These are phyloP conservation scores for Xerus rutilus DNA, from an alignment of 2,797 vertebrate genomes.

Conservation along the genomic window DNA sequence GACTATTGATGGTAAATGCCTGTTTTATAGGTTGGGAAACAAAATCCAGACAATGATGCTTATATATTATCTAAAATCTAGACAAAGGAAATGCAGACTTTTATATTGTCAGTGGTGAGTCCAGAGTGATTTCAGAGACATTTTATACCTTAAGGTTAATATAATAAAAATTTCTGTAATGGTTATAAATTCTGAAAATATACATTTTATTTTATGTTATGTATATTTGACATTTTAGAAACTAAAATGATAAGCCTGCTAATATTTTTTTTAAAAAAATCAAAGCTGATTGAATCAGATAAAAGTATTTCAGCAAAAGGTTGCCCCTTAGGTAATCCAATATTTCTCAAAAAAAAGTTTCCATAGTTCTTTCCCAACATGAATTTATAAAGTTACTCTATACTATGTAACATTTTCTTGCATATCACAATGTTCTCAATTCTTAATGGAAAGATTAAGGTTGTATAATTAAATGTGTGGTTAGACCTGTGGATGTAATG, in stretches of 20 bases:
- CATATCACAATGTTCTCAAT: conserved; percentile 29
- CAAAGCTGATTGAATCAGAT: conserved; percentile 69
- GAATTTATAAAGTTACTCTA: conserved; percentile 36
- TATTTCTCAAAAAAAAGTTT: conserved; percentile 57
- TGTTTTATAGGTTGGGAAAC: not conserved
- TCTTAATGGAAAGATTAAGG: conserved; percentile 42
- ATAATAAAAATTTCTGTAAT: conserved; percentile 61
- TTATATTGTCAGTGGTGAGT: not conserved
- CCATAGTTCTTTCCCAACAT: conserved; percentile 48
- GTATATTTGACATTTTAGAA: conserved; percentile 77
- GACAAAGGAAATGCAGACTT: not conserved
- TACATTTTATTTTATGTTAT: conserved; percentile 66
- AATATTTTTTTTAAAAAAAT: not conserved
- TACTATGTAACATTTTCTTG: conserved; percentile 55
- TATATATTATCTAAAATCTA: not conserved
- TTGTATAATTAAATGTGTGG: not conserved
- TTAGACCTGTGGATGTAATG: not conserved
- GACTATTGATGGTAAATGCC: not conserved
- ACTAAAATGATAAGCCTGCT: conserved; percentile 57
- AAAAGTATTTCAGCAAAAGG: conserved; percentile 64
- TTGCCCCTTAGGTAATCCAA: conserved; percentile 46
- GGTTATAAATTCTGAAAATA: conserved; percentile 57
- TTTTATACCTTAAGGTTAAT: conserved; percentile 53
- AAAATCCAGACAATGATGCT: not conserved
- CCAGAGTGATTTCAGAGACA: conserved; percentile 12